These are phyloP conservation scores for Oeneis ivallda DNA, from an alignment of 2,888 invertebrate genomes.

Conservation along the genomic window DNA sequence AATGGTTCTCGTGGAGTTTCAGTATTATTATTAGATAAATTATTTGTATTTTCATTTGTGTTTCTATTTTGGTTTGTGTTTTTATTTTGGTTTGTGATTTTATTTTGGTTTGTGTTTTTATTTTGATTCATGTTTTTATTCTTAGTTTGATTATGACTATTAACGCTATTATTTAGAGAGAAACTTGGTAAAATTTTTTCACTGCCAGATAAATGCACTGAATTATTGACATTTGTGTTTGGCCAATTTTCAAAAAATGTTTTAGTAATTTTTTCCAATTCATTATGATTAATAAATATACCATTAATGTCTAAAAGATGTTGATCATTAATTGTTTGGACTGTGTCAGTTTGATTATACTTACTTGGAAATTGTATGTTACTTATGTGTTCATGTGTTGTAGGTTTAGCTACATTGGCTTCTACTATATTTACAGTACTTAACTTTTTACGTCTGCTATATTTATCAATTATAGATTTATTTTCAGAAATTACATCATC, in stretches of 20 bases:
- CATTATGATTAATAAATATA: not conserved
- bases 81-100: not conserved
- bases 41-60: not conserved
- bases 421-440: not conserved
- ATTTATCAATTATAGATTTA: conserved; percentile 24
- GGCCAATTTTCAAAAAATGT: not conserved
- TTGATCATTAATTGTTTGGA: not conserved
- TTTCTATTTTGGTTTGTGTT: not conserved
- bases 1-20: conserved; percentile 17
- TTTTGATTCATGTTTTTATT: not conserved
- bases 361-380: not conserved
- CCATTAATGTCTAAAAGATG: not conserved
- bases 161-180: not conserved
- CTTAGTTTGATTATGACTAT: not conserved
- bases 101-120: not conserved
- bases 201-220: not conserved
- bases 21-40: not conserved
- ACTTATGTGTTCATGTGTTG: not conserved
- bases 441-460: conserved; percentile 9
- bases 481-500: conserved; percentile 54
- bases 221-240: not conserved
- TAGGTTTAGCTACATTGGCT: not conserved
- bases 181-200: not conserved
- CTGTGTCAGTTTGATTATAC: not conserved
- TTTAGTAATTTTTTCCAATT: not conserved